Conservation (phyloP, 2,113 vertebrate species). For the Sphyrna mokarran region DNA sequence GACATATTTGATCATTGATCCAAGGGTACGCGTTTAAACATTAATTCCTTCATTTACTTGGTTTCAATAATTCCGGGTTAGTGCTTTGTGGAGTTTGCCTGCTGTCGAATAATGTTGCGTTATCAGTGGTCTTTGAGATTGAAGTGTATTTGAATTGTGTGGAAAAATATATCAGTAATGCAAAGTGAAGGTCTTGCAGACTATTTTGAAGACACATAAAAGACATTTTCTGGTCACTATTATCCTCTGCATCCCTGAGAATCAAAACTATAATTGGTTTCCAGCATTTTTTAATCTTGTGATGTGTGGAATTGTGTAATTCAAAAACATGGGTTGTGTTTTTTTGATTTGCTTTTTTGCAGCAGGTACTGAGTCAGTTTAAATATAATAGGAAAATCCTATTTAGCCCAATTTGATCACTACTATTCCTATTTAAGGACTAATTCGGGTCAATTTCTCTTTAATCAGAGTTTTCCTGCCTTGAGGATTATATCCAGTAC, state of each 20-base stretch:
- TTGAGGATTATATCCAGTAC: background rate
- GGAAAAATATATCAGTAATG: background rate
- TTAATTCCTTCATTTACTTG: slow-evolving; percentile 3
- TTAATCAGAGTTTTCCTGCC: background rate
- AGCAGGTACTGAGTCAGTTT: background rate
- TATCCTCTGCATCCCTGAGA: background rate
- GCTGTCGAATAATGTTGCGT: background rate
- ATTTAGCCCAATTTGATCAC: background rate
- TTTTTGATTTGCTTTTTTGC: background rate
- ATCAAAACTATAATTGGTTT: background rate
- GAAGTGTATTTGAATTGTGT: background rate
- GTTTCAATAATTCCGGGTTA: background rate
- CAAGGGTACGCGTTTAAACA: slow-evolving; percentile 61
- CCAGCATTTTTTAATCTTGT: background rate
- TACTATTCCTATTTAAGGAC: background rate
- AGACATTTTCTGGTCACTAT: background rate
- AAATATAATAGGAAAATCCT: background rate
- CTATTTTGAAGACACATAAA: background rate
- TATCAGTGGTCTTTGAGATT: background rate
- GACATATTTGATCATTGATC: slow-evolving; percentile 88
- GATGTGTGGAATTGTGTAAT: background rate
- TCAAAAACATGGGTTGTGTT: background rate
- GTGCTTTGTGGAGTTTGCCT: background rate
- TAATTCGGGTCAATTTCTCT: background rate
- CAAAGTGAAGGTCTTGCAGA: background rate